Conservation (phyloP, 1,140 invertebrate genomes). For the Dendrolimus kikuchii region DNA sequence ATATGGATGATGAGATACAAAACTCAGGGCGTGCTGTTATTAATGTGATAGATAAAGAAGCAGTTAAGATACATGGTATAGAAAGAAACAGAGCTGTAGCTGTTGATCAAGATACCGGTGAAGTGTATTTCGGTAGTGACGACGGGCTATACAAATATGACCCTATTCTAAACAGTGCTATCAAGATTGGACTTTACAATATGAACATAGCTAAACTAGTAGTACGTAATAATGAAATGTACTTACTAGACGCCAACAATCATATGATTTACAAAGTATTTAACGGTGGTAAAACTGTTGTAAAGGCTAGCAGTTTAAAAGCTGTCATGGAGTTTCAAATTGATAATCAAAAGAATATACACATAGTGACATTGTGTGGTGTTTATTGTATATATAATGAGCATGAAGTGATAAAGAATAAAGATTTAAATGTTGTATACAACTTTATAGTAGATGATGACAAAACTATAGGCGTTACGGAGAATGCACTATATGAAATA, state of each 20-base stretch:
- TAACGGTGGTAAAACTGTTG: slow-evolving; percentile 22
- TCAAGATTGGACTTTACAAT: slow-evolving; percentile 50
- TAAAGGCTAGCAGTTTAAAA: slow-evolving; percentile 36
- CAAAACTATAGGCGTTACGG: slow-evolving; percentile 37
- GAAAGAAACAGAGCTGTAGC: slow-evolving; percentile 51
- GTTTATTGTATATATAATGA: slow-evolving; percentile 42
- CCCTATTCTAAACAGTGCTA: slow-evolving; percentile 34
- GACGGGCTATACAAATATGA: slow-evolving; percentile 58
- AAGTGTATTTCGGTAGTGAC: slow-evolving; percentile 58
- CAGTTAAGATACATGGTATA: slow-evolving; percentile 49
- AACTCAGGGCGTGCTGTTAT: slow-evolving; percentile 54
- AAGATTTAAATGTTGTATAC: slow-evolving; percentile 39
- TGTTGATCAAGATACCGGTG: slow-evolving; percentile 44
- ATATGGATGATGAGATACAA: slow-evolving; percentile 54
- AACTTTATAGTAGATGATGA: slow-evolving; percentile 46
- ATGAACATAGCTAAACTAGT: slow-evolving; percentile 55
- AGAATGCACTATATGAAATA: slow-evolving; percentile 43
- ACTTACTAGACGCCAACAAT: slow-evolving; percentile 51
- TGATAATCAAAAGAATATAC: slow-evolving; percentile 43
- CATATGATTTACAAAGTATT: slow-evolving; percentile 53
- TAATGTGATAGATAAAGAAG: slow-evolving; percentile 47
- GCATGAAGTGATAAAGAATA: slow-evolving; percentile 46
- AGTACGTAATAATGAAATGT: slow-evolving; percentile 52
- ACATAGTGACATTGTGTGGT: slow-evolving; percentile 55
- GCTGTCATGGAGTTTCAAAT: slow-evolving; percentile 55